phyloP scores from a whole-genome alignment of 2,888 invertebrate genomes.

The Tetramorium bicarinatum region DNA sequence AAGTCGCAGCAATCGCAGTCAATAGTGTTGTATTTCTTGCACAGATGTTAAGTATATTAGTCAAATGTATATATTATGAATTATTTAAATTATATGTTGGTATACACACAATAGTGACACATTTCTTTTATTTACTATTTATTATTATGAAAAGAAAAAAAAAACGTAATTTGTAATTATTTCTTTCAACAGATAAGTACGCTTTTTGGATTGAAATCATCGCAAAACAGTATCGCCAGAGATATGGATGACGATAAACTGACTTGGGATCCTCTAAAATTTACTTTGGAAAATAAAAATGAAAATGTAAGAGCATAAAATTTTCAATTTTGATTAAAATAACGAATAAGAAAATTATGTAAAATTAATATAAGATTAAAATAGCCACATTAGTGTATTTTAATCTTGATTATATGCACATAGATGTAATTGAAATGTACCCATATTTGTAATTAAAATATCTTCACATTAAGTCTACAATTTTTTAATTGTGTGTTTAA shows the following conservation, averaged over 20 bases:
- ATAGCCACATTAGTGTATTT: not conserved
- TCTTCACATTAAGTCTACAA: not conserved
- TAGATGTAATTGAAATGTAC: not conserved
- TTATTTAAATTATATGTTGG: not conserved
- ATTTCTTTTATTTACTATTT: no score
- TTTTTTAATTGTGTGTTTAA: constrained; percentile 35
- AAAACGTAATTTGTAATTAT: not conserved
- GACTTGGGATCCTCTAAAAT: constrained; percentile 87
- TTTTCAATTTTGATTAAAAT: not conserved
- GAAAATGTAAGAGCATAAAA: constrained; percentile 85
- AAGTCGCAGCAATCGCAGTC: constrained; percentile 93
- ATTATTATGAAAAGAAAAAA: no score
- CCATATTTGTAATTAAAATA: not conserved
- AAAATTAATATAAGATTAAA: not conserved
- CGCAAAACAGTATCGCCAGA: constrained; percentile 77
- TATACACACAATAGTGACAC: no score
- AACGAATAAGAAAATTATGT: not conserved
- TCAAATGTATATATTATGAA: not conserved
- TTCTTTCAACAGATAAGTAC: constrained; percentile 89
- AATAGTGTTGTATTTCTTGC: constrained; percentile 94
- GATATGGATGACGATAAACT: constrained; percentile 38
- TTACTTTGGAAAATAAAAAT: constrained; percentile 90
- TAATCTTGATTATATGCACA: not conserved
- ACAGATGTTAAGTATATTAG: constrained; percentile 89
- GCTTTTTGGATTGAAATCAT: constrained; percentile 86